Conservation (phyloP, 2,113 vertebrate species). For the Hyperopisus bebe region DNA sequence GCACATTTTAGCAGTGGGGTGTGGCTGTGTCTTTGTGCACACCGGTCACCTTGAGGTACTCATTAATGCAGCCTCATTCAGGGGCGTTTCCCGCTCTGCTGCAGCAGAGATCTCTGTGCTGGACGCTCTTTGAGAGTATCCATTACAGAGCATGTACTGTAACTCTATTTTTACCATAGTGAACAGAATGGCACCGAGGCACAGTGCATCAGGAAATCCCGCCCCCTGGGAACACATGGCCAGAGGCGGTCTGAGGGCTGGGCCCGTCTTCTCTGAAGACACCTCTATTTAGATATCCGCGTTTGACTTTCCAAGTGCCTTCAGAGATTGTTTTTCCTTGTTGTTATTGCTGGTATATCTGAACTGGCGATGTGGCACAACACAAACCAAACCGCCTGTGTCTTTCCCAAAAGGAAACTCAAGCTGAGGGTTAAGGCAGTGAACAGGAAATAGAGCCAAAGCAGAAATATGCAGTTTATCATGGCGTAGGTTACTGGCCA, state of each 20-base stretch:
- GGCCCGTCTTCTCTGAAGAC: background rate
- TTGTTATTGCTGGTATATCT: background rate
- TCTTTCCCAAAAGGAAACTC: background rate
- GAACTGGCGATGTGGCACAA: background rate
- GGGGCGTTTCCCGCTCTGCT: background rate
- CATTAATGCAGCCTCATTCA: background rate
- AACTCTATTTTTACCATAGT: constrained; percentile 3
- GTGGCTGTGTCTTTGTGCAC: background rate
- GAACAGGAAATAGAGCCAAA: background rate
- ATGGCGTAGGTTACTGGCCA: background rate
- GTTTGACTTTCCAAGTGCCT: background rate
- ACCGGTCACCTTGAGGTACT: background rate
- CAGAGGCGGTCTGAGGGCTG: background rate
- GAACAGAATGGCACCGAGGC: background rate
- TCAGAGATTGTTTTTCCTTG: background rate
- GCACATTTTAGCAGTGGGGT: background rate
- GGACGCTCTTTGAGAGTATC: background rate
- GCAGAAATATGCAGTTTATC: background rate
- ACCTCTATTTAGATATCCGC: background rate
- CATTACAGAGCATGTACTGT: background rate
- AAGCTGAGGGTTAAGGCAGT: background rate
- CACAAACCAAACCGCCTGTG: background rate
- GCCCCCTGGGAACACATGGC: background rate
- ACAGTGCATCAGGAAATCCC: background rate
- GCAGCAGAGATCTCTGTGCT: background rate